These are phyloP conservation scores for Paguma larvata DNA, from an alignment of 2,797 vertebrate genomes.

Conservation along the genomic window DNA sequence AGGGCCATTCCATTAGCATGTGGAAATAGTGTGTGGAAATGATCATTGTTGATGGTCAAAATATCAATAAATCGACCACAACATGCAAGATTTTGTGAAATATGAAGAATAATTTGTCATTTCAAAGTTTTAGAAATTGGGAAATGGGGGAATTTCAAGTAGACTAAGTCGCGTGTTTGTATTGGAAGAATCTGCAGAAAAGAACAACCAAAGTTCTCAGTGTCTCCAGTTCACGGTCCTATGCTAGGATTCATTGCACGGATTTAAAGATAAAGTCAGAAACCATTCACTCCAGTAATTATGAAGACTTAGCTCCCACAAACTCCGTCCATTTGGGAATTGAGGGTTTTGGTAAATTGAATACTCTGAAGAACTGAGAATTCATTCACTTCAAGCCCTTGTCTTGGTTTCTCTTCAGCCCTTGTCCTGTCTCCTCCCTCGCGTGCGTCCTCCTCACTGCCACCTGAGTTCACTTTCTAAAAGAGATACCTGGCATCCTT, in stretches of 20 bases:
- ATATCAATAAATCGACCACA: conserved; percentile 38
- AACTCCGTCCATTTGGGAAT: background rate
- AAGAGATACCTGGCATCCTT: conserved; percentile 19
- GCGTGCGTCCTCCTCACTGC: background rate
- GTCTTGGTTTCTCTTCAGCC: background rate
- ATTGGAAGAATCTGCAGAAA: conserved; percentile 36
- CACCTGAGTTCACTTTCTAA: conserved; percentile 31
- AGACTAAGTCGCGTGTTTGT: background rate
- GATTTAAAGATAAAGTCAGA: conserved; percentile 4
- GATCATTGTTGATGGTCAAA: conserved; percentile 18
- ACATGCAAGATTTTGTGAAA: background rate
- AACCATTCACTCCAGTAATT: conserved; percentile 3
- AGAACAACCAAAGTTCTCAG: conserved; percentile 32
- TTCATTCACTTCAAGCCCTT: conserved; percentile 14
- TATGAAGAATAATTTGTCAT: conserved; percentile 26
- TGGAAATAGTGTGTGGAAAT: background rate
- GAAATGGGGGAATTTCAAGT: conserved; percentile 12
- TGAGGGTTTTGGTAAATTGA: conserved; percentile 37
- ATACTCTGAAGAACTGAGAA: conserved; percentile 12
- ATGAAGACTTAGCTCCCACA: background rate
- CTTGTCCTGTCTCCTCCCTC: background rate
- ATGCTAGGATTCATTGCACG: background rate
- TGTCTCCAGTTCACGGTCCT: background rate
- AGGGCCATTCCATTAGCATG: background rate
- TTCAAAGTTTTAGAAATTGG: conserved; percentile 48